Percentiles rank a stretch among this genome's conserved stretches.
Evolutionary conservation across 1,140 invertebrate genomes (phyloP).

Genomic region (Monochamus saltuarius): DNA sequence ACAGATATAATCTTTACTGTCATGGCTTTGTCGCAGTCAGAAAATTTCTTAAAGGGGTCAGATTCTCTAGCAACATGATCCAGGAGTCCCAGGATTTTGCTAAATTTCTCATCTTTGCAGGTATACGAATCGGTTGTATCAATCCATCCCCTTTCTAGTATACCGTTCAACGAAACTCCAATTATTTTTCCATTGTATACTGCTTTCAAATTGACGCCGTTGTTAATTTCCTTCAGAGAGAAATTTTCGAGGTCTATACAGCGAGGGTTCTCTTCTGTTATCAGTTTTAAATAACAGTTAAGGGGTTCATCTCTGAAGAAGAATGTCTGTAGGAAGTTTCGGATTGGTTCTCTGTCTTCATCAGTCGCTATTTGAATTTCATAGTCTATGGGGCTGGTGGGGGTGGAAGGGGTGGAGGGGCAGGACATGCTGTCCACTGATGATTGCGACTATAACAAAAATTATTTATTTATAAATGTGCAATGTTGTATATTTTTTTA

Average conservation of each 20-base stretch:
- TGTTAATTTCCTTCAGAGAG: conserved; percentile 57
- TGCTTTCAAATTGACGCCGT: conserved; percentile 65
- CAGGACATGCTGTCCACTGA: conserved; percentile 6
- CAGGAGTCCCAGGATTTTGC: conserved; percentile 63
- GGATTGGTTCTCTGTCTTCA: conserved; percentile 36
- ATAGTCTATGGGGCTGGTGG: conserved; percentile 15
- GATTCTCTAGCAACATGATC: conserved; percentile 59
- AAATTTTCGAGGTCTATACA: conserved; percentile 68
- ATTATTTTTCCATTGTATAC: conserved; percentile 61
- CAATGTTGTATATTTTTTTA: too few relatives aligned
- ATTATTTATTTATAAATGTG: too few relatives aligned
- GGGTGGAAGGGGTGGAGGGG: conserved; percentile 10
- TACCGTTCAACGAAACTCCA: conserved; percentile 55
- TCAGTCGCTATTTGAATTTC: conserved; percentile 12
- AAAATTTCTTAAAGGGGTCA: conserved; percentile 59
- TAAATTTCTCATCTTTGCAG: conserved; percentile 61
- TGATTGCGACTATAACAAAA: conserved; percentile 10
- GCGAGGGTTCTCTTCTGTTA: conserved; percentile 63
- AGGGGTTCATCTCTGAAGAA: conserved; percentile 74
- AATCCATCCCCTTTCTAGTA: conserved; percentile 45
- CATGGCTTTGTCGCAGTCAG: conserved; percentile 57
- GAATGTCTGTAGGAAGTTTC: conserved; percentile 48
- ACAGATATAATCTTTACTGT: conserved; percentile 69
- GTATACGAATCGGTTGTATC: conserved; percentile 50
- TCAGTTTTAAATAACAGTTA: conserved; percentile 62